Evolutionary conservation across 2,888 invertebrate species (phyloP).

Genomic region (Carpatolechia fugitivella): DNA sequence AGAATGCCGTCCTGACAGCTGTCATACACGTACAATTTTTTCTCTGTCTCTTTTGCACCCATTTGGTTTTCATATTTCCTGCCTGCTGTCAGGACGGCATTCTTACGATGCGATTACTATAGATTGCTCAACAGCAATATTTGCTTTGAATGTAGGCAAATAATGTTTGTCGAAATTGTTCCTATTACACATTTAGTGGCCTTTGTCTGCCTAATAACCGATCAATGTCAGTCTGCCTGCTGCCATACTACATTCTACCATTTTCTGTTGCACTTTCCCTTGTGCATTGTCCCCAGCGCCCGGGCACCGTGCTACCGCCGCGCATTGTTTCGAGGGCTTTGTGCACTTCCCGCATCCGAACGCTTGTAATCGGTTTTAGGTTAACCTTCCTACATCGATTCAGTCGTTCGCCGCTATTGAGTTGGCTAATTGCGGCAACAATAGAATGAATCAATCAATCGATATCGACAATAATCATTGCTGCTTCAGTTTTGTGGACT

Average conservation of each 20-base stretch:
- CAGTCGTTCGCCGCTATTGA: background rate
- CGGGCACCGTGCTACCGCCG: background rate
- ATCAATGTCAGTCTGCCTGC: background rate
- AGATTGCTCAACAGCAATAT: no score
- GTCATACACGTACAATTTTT: no score
- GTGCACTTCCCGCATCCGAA: background rate
- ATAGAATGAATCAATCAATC: background rate
- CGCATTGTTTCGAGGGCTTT: constrained; percentile 3
- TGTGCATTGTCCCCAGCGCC: background rate
- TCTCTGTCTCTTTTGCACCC: no score
- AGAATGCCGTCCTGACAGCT: no score
- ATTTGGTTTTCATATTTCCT: no score
- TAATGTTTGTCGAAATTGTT: no score
- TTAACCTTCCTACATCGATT: background rate
- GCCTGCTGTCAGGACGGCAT: no score
- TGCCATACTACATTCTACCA: background rate
- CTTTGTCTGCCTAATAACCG: no score
- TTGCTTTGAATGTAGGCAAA: no score
- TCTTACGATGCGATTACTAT: no score
- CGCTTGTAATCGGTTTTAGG: background rate
- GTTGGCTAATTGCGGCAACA: background rate
- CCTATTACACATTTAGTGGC: no score
- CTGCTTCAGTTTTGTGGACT: background rate
- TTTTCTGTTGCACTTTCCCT: background rate
- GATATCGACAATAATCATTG: background rate